Conservation (phyloP, 2,113 vertebrate species). For the Axis porcinus region DNA sequence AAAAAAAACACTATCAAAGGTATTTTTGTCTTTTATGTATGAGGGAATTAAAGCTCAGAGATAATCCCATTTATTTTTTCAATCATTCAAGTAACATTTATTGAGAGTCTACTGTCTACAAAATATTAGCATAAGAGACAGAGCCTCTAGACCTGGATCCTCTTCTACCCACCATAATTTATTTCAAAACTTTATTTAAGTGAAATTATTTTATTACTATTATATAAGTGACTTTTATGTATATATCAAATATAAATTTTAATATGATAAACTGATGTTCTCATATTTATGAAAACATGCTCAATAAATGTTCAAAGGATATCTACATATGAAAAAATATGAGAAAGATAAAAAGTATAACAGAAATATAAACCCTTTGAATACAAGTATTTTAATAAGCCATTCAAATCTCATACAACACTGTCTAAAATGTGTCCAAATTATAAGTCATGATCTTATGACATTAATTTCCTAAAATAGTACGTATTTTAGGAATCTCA, state of each 20-base stretch:
- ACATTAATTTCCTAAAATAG: not conserved
- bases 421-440: not conserved
- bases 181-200: not conserved
- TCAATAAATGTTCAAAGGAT: not conserved
- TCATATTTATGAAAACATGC: not conserved
- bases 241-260: not conserved
- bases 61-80: not conserved
- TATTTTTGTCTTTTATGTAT: not conserved
- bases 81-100: not conserved
- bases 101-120: not conserved
- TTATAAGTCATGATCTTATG: not conserved
- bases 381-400: not conserved
- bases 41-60: not conserved
- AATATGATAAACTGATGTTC: not conserved
- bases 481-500: not conserved
- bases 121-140: not conserved
- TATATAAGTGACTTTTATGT: not conserved
- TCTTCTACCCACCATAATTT: not conserved
- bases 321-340: not conserved
- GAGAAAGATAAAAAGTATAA: not conserved
- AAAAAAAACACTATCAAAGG: not conserved
- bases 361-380: not conserved
- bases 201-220: conserved; percentile 13
- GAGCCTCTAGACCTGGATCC: not conserved
- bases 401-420: not conserved